Evolutionary conservation across 2,888 invertebrate genomes (phyloP).

Genomic region (Luperina testacea): DNA sequence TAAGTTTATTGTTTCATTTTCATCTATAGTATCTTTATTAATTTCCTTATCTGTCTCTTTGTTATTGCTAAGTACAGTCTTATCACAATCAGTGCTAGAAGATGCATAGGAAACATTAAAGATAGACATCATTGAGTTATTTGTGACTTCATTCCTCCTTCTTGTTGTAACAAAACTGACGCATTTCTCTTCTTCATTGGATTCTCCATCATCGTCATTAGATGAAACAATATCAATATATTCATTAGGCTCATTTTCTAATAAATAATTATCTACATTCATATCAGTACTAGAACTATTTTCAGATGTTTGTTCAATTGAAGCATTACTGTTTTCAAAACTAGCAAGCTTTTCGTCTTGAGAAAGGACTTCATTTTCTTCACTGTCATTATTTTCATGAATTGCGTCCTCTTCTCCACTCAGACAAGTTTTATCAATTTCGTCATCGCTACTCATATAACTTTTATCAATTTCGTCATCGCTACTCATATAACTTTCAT

Average conservation of each 20-base stretch:
- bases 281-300: slow-evolving; percentile 44
- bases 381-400: slow-evolving; percentile 4
- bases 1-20: slow-evolving; percentile 35
- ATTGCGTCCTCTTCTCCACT: neutral
- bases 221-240: slow-evolving; percentile 54
- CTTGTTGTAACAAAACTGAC: slow-evolving; percentile 85
- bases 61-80: slow-evolving; percentile 74
- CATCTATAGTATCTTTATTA: slow-evolving; percentile 21
- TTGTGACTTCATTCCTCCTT: slow-evolving; percentile 77
- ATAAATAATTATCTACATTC: slow-evolving; percentile 52
- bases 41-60: slow-evolving; percentile 15
- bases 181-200: slow-evolving; percentile 70
- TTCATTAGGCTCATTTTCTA: slow-evolving; percentile 59
- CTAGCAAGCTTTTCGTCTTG: slow-evolving; percentile 56
- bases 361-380: slow-evolving; percentile 28
- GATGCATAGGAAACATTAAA: slow-evolving; percentile 75
- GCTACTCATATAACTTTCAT: slow-evolving; percentile 62
- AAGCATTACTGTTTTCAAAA: slow-evolving; percentile 47
- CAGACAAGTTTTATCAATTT: neutral
- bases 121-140: slow-evolving; percentile 75
- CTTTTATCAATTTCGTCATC: slow-evolving; percentile 48
- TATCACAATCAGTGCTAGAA: slow-evolving; percentile 76
- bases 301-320: slow-evolving; percentile 49
- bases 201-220: slow-evolving; percentile 58
- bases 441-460: slow-evolving; percentile 53